Conservation (phyloP, 2,888 invertebrate species). For the Eubasilissa splendida region DNA sequence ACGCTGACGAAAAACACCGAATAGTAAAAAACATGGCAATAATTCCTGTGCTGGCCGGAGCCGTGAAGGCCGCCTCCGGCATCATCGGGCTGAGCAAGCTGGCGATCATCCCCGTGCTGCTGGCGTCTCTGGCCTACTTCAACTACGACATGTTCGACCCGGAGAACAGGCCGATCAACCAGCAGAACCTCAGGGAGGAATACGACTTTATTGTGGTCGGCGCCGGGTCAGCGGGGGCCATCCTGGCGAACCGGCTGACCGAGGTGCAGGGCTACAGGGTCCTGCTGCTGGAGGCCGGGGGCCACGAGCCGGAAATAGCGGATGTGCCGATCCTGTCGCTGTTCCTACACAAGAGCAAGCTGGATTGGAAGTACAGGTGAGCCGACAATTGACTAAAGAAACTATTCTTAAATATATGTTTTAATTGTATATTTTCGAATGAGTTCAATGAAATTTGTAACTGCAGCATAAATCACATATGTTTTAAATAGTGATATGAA, state of each 20-base stretch:
- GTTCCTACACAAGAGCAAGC: conserved; percentile 90
- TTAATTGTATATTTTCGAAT: too few relatives aligned
- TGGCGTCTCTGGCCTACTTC: conserved; percentile 85
- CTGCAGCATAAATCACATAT: too few relatives aligned
- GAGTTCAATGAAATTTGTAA: too few relatives aligned
- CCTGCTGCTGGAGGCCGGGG: conserved; percentile 87
- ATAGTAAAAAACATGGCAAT: conserved; percentile 60
- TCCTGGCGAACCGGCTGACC: conserved; percentile 85
- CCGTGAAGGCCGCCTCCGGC: conserved; percentile 81
- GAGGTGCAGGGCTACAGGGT: conserved; percentile 87
- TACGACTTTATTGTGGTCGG: conserved; percentile 90
- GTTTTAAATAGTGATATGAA: too few relatives aligned
- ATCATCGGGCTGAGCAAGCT: conserved; percentile 82
- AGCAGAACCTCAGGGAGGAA: conserved; percentile 76
- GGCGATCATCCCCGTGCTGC: conserved; percentile 81
- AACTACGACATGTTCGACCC: conserved; percentile 90
- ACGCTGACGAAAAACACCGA: background rate
- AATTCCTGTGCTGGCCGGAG: conserved; percentile 73
- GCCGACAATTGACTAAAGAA: conserved; percentile 53
- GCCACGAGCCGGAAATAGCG: conserved; percentile 89
- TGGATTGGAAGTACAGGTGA: conserved; percentile 93
- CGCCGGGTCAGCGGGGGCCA: conserved; percentile 88
- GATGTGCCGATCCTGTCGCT: conserved; percentile 90
- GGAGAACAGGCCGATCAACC: conserved; percentile 84
- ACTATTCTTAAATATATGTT: too few relatives aligned